phyloP scores from a whole-genome alignment of 2,113 vertebrate species.

The Xiphorhynchus elegans region DNA sequence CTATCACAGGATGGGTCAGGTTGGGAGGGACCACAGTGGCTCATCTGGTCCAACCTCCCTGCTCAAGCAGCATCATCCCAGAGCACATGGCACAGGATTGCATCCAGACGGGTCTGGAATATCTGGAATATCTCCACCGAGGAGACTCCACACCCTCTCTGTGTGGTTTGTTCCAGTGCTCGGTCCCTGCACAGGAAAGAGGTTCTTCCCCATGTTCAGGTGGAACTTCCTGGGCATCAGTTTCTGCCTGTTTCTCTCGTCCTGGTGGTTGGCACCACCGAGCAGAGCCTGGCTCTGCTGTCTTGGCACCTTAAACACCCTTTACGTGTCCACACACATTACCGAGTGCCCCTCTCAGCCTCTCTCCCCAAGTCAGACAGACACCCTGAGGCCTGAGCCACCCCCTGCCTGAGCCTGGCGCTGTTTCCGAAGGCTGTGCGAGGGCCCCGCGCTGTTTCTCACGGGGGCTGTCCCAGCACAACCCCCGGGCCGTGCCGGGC shows the following conservation, averaged over 20 bases:
- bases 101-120: background rate
- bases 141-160: background rate
- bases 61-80: background rate
- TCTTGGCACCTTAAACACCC: too few relatives aligned
- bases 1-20: background rate
- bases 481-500: background rate
- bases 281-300: background rate
- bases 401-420: accelerated
- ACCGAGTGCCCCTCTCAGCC: background rate
- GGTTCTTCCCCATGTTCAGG: background rate
- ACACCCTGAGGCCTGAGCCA: accelerated
- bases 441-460: background rate
- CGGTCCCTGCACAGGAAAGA: background rate
- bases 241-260: background rate
- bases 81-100: background rate
- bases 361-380: background rate
- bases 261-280: background rate
- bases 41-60: background rate
- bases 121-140: background rate
- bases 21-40: background rate
- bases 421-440: background rate
- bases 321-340: too few relatives aligned
- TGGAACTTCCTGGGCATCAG: background rate
- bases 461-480: accelerated
- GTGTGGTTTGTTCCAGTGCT: background rate